A percentile compares a stretch with the other conserved stretches of the same genome.
phyloP scores from a whole-genome alignment of 2,888 invertebrate species.

The Dryococelus australis region DNA sequence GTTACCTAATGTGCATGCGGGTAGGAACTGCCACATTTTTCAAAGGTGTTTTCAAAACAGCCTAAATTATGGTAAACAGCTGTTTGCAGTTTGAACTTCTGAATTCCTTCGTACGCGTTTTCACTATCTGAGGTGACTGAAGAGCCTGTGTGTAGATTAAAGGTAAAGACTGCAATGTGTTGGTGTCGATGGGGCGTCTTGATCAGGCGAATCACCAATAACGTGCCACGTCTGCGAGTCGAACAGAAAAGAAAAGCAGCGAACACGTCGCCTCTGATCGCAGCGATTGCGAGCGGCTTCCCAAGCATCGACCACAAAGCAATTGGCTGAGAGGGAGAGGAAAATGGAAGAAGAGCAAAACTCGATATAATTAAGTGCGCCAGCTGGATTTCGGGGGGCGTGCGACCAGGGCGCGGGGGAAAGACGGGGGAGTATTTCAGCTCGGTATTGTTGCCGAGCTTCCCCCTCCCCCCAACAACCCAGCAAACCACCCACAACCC shows the following conservation, averaged over 20 bases:
- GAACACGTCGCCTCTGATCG: not conserved
- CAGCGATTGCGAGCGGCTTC: not conserved
- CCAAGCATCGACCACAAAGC: not conserved
- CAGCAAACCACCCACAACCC: not conserved
- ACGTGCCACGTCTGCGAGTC: too few species aligned
- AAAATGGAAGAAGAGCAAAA: not conserved
- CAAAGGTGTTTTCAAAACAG: too few species aligned
- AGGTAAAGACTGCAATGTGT: too few species aligned
- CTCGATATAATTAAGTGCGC: slow-evolving; percentile 23
- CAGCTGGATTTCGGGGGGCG: not conserved
- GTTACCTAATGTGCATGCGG: too few species aligned
- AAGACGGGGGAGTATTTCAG: not conserved
- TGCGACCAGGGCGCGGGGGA: not conserved
- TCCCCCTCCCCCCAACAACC: not conserved
- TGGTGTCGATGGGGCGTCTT: too few species aligned
- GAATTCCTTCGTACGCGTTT: too few species aligned
- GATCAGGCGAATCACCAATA: too few species aligned
- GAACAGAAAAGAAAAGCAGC: not conserved
- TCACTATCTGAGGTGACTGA: too few species aligned
- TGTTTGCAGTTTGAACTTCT: too few species aligned
- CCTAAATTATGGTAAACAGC: too few species aligned
- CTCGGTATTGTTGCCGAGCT: not conserved
- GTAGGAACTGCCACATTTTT: too few species aligned
- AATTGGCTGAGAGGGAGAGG: not conserved
- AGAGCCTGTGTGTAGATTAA: too few species aligned